These are phyloP conservation scores for Eugnorisma glareosa DNA, from an alignment of 2,888 invertebrate genomes.

Conservation along the genomic window DNA sequence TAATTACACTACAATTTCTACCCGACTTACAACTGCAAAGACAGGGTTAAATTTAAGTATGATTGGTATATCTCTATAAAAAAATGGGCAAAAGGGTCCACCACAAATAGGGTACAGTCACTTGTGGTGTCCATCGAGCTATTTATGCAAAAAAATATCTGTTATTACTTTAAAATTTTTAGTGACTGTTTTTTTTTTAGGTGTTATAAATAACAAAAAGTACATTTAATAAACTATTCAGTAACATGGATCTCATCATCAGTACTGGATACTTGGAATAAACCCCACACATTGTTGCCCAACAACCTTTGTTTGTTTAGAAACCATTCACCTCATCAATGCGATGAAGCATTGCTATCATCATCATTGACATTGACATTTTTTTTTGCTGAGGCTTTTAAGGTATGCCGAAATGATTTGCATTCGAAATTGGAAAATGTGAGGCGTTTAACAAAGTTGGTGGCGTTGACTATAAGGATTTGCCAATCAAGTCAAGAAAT, in stretches of 20 bases:
- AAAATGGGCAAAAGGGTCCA: not conserved
- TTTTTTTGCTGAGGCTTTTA: not conserved
- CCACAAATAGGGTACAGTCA: too few species aligned
- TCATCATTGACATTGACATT: too few species aligned
- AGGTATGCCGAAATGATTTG: not conserved
- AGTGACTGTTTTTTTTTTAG: not conserved
- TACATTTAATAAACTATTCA: not conserved
- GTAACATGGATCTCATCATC: not conserved
- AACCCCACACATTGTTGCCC: not conserved
- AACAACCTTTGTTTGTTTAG: not conserved
- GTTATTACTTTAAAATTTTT: not conserved
- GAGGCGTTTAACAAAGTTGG: not conserved
- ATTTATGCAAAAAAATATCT: not conserved
- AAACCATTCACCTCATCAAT: not conserved
- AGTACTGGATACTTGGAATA: not conserved
- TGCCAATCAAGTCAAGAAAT: not conserved
- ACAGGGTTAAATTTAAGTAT: not conserved
- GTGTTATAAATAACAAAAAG: not conserved
- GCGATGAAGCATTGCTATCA: not conserved
- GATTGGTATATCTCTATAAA: not conserved
- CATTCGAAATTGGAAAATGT: not conserved
- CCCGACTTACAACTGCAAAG: rapidly evolving
- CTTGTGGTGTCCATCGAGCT: not conserved
- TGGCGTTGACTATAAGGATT: slow-evolving; percentile 8
- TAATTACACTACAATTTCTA: not conserved